These are phyloP conservation scores for Callaeas wilsoni DNA, from an alignment of 2,113 vertebrate species.

Conservation along the genomic window DNA sequence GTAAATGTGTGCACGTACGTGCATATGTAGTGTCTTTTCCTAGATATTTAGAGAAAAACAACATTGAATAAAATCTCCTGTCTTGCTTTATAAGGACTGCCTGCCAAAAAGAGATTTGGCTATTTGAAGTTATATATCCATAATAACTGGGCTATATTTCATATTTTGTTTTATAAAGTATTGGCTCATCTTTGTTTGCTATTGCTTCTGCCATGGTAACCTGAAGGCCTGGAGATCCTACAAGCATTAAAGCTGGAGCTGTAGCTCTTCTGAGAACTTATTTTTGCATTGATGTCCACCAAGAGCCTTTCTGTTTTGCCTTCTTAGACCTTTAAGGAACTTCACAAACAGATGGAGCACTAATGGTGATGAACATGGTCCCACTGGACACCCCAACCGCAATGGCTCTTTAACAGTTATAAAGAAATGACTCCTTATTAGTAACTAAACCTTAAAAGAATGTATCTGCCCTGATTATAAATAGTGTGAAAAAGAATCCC, in stretches of 20 bases:
- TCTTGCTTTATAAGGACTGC: neutral
- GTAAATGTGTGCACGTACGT: rapidly evolving
- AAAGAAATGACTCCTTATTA: conserved; percentile 14
- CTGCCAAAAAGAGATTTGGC: neutral
- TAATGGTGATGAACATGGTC: neutral
- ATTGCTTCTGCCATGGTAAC: conserved; percentile 27
- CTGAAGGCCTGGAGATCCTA: neutral
- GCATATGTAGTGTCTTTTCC: neutral
- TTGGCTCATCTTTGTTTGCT: conserved; percentile 42
- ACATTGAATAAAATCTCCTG: neutral
- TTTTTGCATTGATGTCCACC: neutral
- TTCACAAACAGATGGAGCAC: neutral
- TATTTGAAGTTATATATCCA: neutral
- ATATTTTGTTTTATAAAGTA: neutral
- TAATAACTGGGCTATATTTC: conserved; percentile 3
- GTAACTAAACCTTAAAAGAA: conserved; percentile 2
- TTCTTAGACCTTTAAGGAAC: neutral
- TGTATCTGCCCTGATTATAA: neutral
- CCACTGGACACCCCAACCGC: neutral
- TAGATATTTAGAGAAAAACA: neutral
- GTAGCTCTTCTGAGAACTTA: neutral
- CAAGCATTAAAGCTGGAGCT: neutral
- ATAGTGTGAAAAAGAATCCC: neutral
- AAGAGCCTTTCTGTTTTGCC: neutral
- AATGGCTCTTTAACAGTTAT: neutral